These are phyloP conservation scores for Drosophila kanekoi DNA, from an alignment of 2,888 invertebrate species.

Conservation along the genomic window DNA sequence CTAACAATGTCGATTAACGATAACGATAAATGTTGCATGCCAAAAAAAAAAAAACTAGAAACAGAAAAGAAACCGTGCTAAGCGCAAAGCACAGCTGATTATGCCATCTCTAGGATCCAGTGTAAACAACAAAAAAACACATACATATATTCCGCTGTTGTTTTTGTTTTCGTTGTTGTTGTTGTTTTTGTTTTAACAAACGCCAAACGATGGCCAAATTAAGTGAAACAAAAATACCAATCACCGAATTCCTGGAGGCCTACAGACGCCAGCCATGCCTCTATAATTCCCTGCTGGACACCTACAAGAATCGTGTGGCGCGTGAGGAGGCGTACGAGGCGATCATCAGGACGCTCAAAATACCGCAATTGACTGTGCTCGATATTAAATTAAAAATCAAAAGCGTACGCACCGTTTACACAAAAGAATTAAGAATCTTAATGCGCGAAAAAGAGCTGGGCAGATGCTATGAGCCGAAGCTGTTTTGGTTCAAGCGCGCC, in stretches of 20 bases:
- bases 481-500: constrained; percentile 81
- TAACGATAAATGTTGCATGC: neutral
- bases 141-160: constrained; percentile 19
- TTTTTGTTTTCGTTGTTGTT: constrained; percentile 9
- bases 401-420: constrained; percentile 83
- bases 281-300: constrained; percentile 77
- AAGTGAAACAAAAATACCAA: constrained; percentile 76
- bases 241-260: constrained; percentile 78
- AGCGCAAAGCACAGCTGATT: constrained; percentile 18
- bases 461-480: constrained; percentile 72
- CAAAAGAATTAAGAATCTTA: constrained; percentile 80
- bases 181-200: constrained; percentile 8
- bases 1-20: constrained; percentile 17
- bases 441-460: constrained; percentile 69
- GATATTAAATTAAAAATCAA: constrained; percentile 84
- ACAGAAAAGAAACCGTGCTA: too few species aligned
- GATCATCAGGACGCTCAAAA: constrained; percentile 78
- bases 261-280: constrained; percentile 82
- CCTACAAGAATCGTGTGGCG: constrained; percentile 79
- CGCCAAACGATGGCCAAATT: constrained; percentile 67
- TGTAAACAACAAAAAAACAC: constrained; percentile 40
- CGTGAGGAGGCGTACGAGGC: constrained; percentile 77
- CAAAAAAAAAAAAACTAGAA: neutral
- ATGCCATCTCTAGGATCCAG: constrained; percentile 33
- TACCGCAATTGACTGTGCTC: constrained; percentile 72